Evolutionary conservation across 1,140 invertebrate species (phyloP), one percentile per base, ranked within the genome.

Genomic region (Drosophila obscura): DNA sequence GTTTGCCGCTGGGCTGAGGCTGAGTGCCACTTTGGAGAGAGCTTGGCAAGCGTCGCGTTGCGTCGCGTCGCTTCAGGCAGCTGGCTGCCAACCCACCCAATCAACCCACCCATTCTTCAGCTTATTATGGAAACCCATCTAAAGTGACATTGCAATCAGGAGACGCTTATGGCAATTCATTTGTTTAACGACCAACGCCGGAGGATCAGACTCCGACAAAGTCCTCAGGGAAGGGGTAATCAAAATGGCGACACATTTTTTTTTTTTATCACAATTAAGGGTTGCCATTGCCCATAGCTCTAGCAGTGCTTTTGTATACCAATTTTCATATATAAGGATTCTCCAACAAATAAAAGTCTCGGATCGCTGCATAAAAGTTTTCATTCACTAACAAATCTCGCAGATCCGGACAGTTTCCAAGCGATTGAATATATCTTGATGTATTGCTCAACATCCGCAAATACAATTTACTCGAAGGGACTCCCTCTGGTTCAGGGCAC

Each of bases 91-190:
- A 46, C 67, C 61, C 55, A 61, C 51, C 51, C 51, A 53, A 28
- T 28, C 50, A 15, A 52, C 22, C 62, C 46, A 44, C 43, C 46
- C 46, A 39, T 64, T 24, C 26, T 31, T 44, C 55, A 64, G 74
- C 80, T 87, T 77, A 83, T 90, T 87, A 90, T 85, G 65, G 85
- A 76, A 68, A 83, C 60, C 79, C 80, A 91, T 90, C 90, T 81
- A 87, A 84, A 80, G 72, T 81, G 82, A 90, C 79, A 80, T 67
- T 51, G 90, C 90, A 91, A 91, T 91, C 90, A 90, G 78, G 80
- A 80, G 57, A 58, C 65, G 74, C 85, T 88, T 91, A 90, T 84
- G 90, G 90, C 90, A 91, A 91, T 91, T 91, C 90, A 91, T 91
- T 91, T 91, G 90, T 90, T 91, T 91, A 90, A 91, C 90, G 90